phyloP scores from a whole-genome alignment of 2,888 invertebrate genomes.

The Nymphalis polychloros region DNA sequence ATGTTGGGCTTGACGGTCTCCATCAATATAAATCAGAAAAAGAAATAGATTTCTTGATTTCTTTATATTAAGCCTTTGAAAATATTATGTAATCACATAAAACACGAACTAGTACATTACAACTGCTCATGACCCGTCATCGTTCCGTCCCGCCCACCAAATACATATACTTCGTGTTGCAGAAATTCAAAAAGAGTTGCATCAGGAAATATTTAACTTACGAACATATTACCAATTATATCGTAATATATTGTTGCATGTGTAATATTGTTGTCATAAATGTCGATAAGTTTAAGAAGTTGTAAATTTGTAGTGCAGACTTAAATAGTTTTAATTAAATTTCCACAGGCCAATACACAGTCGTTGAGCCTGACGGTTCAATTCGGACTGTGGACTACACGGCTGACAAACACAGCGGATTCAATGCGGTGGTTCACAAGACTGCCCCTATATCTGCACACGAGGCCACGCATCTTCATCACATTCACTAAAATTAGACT shows the following conservation, averaged over 20 bases:
- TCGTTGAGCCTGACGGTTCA: conserved; percentile 78
- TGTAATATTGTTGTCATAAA: neutral
- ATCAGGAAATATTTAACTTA: neutral
- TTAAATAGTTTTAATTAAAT: conserved; percentile 21
- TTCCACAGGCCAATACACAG: conserved; percentile 73
- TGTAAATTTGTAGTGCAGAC: no score
- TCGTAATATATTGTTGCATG: conserved; percentile 1
- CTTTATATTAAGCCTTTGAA: no score
- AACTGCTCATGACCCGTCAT: no score
- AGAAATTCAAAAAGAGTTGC: neutral
- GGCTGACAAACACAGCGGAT: conserved; percentile 76
- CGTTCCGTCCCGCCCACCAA: no score
- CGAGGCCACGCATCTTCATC: conserved; percentile 60
- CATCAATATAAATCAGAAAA: no score
- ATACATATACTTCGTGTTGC: neutral
- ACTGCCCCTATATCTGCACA: conserved; percentile 72
- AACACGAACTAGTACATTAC: no score
- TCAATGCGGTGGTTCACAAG: conserved; percentile 76
- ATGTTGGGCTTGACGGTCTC: no score
- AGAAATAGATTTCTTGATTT: no score
- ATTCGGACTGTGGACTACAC: conserved; percentile 79
- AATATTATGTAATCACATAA: no score
- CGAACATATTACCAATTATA: conserved; percentile 5
- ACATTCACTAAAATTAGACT: conserved; percentile 2
- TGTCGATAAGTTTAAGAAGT: no score